phyloP scores from a whole-genome alignment of 2,797 vertebrate species.

The Sebastolobus alascanus region DNA sequence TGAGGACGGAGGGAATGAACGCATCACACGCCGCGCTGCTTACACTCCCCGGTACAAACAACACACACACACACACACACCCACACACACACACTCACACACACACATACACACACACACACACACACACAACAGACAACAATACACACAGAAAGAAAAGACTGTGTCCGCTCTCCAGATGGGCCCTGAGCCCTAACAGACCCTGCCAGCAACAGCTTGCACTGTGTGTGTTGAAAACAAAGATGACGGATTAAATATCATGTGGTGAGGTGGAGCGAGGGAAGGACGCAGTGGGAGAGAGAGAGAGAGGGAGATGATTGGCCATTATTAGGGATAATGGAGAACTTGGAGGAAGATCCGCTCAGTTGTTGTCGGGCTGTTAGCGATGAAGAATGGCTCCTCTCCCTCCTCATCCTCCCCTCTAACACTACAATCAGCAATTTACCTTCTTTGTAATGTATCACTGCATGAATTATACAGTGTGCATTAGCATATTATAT shows the following conservation, averaged over 20 bases:
- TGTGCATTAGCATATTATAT: constrained; percentile 34
- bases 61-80: constrained; percentile 34
- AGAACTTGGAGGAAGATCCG: constrained; percentile 57
- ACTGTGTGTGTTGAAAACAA: constrained; percentile 93
- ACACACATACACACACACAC: neutral
- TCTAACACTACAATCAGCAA: constrained; percentile 36
- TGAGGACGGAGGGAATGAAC: constrained; percentile 39
- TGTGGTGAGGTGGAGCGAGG: constrained; percentile 72
- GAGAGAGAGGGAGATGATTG: constrained; percentile 56
- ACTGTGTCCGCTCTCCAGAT: constrained; percentile 88
- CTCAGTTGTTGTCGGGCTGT: constrained; percentile 51
- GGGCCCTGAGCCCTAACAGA: constrained; percentile 85
- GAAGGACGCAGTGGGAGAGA: constrained; percentile 34
- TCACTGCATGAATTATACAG: neutral
- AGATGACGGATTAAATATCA: constrained; percentile 94
- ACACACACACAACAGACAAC: constrained; percentile 24
- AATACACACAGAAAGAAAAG: constrained; percentile 33
- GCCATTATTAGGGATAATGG: constrained; percentile 72
- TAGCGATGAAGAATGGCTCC: constrained; percentile 56
- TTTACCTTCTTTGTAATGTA: constrained; percentile 33
- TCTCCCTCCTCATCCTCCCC: constrained; percentile 37
- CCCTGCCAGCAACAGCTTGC: constrained; percentile 92
- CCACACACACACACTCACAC: neutral
- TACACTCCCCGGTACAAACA: constrained; percentile 20
- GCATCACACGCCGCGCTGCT: constrained; percentile 16